phyloP scores from a whole-genome alignment of 2,113 vertebrate species.

The Hippolais icterina region DNA sequence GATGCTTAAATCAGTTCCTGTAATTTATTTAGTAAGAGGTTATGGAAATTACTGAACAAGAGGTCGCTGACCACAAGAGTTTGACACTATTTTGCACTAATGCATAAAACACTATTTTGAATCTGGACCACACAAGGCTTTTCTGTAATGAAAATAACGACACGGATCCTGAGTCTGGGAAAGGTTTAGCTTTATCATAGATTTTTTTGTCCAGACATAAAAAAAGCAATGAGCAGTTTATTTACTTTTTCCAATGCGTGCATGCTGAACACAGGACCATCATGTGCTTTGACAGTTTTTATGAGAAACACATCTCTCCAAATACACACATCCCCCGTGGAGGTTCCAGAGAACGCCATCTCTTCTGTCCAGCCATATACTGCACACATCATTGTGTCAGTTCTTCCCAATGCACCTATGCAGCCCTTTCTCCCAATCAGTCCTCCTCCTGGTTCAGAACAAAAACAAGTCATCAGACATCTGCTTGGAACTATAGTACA shows the following conservation, averaged over 20 bases:
- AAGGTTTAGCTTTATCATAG: background rate
- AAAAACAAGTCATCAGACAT: background rate
- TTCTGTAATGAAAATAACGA: background rate
- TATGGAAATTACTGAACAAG: background rate
- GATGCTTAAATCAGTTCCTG: background rate
- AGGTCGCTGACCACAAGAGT: background rate
- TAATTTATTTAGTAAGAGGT: background rate
- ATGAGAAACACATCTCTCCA: constrained; percentile 97
- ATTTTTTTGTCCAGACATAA: background rate
- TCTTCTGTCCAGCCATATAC: constrained; percentile 98
- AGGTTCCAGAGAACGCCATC: constrained; percentile 95
- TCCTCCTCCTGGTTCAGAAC: constrained; percentile 85
- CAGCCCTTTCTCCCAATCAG: constrained; percentile 93
- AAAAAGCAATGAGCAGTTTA: background rate
- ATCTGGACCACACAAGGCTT: background rate
- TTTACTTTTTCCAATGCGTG: constrained; percentile 95
- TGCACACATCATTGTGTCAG: constrained; percentile 96
- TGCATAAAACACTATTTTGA: background rate
- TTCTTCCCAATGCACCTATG: constrained; percentile 83
- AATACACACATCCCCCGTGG: constrained; percentile 93
- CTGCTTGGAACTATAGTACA: background rate
- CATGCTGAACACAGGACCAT: constrained; percentile 98
- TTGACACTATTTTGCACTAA: background rate
- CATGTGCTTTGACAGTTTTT: constrained; percentile 97
- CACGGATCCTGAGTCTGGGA: background rate